Conservation (phyloP, 2,113 vertebrate genomes). For the Alectura lathami region DNA sequence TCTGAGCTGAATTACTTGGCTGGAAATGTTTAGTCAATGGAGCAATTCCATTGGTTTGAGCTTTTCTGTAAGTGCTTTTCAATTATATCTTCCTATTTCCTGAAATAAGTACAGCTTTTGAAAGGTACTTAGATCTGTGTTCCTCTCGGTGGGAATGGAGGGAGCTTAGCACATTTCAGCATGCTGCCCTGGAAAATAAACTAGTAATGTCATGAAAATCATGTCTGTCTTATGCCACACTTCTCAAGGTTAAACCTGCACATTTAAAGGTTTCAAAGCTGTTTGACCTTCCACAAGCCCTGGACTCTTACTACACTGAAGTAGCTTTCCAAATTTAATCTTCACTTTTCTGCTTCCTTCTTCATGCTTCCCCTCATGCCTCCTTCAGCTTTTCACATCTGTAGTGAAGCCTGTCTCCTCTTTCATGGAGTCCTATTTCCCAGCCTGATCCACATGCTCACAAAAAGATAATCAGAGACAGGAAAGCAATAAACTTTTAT, state of each 20-base stretch:
- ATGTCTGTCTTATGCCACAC: background rate
- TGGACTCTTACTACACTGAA: background rate
- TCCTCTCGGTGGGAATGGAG: background rate
- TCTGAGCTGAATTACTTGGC: background rate
- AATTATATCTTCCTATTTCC: background rate
- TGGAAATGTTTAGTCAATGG: background rate
- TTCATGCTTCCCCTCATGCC: background rate
- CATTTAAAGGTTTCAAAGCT: background rate
- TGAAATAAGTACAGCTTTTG: background rate
- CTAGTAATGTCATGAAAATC: background rate
- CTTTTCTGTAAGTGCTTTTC: background rate
- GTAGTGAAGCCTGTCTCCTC: background rate
- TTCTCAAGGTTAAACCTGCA: slow-evolving; percentile 4
- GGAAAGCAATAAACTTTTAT: slow-evolving; percentile 1
- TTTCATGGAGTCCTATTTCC: background rate
- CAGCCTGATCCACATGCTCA: background rate
- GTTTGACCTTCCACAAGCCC: background rate
- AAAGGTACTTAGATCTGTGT: background rate
- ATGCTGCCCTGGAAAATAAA: background rate
- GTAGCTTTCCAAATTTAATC: background rate
- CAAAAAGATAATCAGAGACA: background rate
- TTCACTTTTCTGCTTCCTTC: background rate
- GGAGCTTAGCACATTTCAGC: background rate
- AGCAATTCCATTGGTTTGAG: background rate
- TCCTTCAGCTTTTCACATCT: background rate